These are phyloP conservation scores for Pipistrellus kuhlii DNA, from an alignment of 2,797 vertebrate species.

Conservation along the genomic window DNA sequence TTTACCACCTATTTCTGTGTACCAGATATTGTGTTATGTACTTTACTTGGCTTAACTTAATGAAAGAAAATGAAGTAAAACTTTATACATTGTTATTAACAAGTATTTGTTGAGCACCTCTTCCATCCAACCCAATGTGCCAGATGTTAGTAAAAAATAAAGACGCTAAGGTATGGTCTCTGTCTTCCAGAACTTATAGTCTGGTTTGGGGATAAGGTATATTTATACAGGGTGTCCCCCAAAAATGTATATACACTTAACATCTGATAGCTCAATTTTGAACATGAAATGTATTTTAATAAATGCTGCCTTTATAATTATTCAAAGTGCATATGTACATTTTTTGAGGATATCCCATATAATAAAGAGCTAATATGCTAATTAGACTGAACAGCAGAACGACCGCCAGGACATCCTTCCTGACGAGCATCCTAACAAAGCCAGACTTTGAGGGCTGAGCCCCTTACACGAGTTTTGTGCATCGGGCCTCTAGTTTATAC, in stretches of 20 bases:
- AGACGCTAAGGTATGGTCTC: neutral
- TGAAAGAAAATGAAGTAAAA: neutral
- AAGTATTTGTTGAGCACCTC: neutral
- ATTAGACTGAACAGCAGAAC: too few species aligned
- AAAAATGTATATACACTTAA: too few species aligned
- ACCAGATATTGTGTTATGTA: neutral
- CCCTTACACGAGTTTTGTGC: too few species aligned
- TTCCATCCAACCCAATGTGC: neutral
- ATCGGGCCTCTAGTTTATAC: too few species aligned
- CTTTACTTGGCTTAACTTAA: neutral
- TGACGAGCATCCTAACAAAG: fast-evolving
- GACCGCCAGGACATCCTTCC: too few species aligned
- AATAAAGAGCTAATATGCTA: too few species aligned
- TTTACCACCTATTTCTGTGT: neutral
- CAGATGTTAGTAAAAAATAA: neutral
- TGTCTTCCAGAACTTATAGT: neutral
- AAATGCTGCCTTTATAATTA: too few species aligned
- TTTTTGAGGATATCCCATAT: too few species aligned
- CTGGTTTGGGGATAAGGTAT: neutral
- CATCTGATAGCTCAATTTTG: too few species aligned
- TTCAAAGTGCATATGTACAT: too few species aligned
- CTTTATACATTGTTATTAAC: neutral
- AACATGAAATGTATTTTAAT: too few species aligned
- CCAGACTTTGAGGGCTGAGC: too few species aligned
- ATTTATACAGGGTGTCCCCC: neutral